These are phyloP conservation scores for Calameuta filiformis DNA, from an alignment of 2,888 invertebrate genomes.

Conservation along the genomic window DNA sequence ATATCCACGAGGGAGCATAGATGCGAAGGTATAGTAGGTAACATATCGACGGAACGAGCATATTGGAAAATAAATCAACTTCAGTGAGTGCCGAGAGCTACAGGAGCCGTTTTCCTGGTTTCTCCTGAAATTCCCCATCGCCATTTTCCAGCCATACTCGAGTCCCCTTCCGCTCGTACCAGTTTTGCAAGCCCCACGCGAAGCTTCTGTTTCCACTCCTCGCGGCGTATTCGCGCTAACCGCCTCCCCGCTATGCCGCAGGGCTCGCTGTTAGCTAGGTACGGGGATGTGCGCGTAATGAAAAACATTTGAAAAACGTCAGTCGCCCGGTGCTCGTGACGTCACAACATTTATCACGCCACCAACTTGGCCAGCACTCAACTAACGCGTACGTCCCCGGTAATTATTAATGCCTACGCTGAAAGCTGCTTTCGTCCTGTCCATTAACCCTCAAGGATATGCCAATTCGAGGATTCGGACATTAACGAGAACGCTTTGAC, in stretches of 20 bases:
- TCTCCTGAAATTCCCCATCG: background rate
- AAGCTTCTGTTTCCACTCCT: background rate
- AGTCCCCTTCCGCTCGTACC: background rate
- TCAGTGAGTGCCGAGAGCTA: slow-evolving; percentile 1
- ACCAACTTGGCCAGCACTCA: slow-evolving; percentile 10
- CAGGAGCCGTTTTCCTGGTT: background rate
- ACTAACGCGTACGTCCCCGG: background rate
- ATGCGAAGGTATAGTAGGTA: background rate
- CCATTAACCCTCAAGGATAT: background rate
- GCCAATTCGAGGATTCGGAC: background rate
- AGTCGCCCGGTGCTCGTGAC: slow-evolving; percentile 19
- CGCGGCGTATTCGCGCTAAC: background rate
- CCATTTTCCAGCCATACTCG: background rate
- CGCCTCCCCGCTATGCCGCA: background rate
- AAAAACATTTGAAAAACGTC: slow-evolving; percentile 22
- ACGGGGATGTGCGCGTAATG: slow-evolving; percentile 17
- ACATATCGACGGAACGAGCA: slow-evolving; percentile 5
- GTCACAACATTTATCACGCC: slow-evolving; percentile 18
- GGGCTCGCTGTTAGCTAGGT: background rate
- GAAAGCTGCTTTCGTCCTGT: background rate
- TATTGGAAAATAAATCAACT: slow-evolving; percentile 8
- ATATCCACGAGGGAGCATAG: background rate
- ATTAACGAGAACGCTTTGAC: background rate
- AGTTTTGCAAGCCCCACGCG: background rate
- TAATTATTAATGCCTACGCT: slow-evolving; percentile 18